phyloP scores from a whole-genome alignment of 2,888 invertebrate genomes.

The Stegophylla sp. region DNA sequence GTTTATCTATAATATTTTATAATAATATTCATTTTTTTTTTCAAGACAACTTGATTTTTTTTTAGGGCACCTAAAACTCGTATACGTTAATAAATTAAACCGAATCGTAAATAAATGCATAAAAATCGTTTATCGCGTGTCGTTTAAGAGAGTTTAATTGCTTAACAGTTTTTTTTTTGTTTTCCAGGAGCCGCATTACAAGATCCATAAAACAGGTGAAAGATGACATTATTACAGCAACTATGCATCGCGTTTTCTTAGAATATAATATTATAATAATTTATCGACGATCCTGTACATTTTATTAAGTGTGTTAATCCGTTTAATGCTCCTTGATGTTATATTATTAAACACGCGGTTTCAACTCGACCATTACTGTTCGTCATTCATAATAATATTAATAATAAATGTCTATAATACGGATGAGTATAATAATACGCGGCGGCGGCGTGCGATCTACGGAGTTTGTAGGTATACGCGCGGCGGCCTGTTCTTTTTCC shows the following conservation, averaged over 20 bases:
- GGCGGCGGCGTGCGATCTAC: slow-evolving; percentile 4
- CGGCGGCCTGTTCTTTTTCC: not conserved
- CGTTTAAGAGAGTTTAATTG: no score
- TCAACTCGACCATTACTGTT: not conserved
- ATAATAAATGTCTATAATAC: no score
- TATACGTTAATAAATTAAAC: no score
- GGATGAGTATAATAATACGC: no score
- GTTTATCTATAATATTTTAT: no score
- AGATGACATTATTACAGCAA: not conserved
- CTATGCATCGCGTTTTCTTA: not conserved
- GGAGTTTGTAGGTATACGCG: not conserved
- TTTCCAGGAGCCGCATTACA: not conserved
- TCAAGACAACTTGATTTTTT: no score
- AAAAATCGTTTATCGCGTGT: no score
- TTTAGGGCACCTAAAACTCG: no score
- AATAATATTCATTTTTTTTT: no score
- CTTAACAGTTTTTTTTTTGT: not conserved
- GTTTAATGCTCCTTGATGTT: not conserved
- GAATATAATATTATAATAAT: not conserved
- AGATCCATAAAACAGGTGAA: not conserved
- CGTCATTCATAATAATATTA: not conserved
- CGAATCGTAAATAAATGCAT: no score
- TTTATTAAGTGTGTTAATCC: slow-evolving; percentile 14
- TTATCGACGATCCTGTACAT: not conserved
- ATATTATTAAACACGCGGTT: not conserved